Evolutionary conservation across 2,797 vertebrate genomes (phyloP).

Genomic region (Oreortyx pictus): DNA sequence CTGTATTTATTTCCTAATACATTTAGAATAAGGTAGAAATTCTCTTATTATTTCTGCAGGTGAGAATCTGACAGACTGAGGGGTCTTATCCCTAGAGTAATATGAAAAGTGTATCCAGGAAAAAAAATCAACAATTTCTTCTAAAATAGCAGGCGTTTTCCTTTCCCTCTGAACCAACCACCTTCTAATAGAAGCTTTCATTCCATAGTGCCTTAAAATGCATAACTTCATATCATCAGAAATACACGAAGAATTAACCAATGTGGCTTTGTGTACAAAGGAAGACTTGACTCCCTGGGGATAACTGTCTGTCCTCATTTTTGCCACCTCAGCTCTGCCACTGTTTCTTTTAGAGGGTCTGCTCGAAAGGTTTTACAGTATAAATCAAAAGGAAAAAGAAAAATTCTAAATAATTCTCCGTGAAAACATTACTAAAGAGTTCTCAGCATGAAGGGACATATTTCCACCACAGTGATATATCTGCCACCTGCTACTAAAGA

Average conservation of each 20-base stretch:
- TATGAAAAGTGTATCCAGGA: neutral
- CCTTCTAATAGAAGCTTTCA: constrained; percentile 6
- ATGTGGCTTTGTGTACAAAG: neutral
- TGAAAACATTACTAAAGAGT: neutral
- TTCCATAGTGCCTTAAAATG: neutral
- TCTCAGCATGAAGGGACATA: neutral
- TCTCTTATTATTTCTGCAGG: constrained; percentile 40
- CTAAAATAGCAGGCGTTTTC: neutral
- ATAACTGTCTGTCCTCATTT: neutral
- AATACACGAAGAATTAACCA: neutral
- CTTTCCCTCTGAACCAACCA: neutral
- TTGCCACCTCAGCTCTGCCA: neutral
- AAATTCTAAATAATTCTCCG: neutral
- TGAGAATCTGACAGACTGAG: constrained; percentile 16
- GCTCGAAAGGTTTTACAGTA: neutral
- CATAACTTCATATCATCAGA: neutral
- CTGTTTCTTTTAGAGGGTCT: neutral
- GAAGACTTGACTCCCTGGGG: neutral
- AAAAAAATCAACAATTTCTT: constrained; percentile 21
- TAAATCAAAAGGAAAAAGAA: neutral
- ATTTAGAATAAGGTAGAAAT: constrained; percentile 26
- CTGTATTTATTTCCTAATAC: constrained; percentile 26
- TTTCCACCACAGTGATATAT: neutral
- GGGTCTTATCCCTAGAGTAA: neutral
- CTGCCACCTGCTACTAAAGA: neutral